These are phyloP conservation scores for Tachysurus fulvidraco DNA, from an alignment of 2,113 vertebrate genomes.

Conservation along the genomic window DNA sequence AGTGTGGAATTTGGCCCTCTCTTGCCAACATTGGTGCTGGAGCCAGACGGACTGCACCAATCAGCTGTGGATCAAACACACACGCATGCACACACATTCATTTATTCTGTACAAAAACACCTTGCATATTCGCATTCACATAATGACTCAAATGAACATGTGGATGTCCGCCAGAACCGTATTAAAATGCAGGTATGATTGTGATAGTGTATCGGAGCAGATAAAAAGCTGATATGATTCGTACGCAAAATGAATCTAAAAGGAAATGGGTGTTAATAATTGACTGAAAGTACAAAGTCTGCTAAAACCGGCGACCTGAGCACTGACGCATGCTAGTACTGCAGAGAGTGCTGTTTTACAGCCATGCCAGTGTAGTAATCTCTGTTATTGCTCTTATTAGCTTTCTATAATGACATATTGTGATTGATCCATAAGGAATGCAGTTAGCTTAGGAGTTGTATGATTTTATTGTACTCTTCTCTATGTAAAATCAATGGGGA, in stretches of 20 bases:
- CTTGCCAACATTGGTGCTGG: slow-evolving; percentile 71
- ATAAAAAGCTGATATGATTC: slow-evolving; percentile 7
- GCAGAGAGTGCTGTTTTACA: neutral
- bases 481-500: slow-evolving; percentile 71
- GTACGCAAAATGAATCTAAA: slow-evolving; percentile 2
- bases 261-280: slow-evolving; percentile 54
- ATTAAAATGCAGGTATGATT: neutral
- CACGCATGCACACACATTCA: slow-evolving; percentile 17
- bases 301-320: neutral
- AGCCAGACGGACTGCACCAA: slow-evolving; percentile 69
- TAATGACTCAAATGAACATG: neutral
- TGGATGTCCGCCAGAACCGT: neutral
- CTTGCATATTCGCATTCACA: neutral
- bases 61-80: slow-evolving; percentile 43
- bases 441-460: slow-evolving; percentile 73
- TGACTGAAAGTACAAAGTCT: slow-evolving; percentile 45
- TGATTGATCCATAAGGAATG: slow-evolving; percentile 71
- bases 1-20: slow-evolving; percentile 78
- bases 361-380: slow-evolving; percentile 50
- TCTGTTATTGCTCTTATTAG: slow-evolving; percentile 53
- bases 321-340: neutral
- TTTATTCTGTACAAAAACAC: slow-evolving; percentile 5
- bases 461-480: slow-evolving; percentile 65
- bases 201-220: neutral
- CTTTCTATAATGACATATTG: slow-evolving; percentile 68